Evolutionary conservation across 2,113 vertebrate genomes (phyloP).

Genomic region (Platysternon megacephalum): DNA sequence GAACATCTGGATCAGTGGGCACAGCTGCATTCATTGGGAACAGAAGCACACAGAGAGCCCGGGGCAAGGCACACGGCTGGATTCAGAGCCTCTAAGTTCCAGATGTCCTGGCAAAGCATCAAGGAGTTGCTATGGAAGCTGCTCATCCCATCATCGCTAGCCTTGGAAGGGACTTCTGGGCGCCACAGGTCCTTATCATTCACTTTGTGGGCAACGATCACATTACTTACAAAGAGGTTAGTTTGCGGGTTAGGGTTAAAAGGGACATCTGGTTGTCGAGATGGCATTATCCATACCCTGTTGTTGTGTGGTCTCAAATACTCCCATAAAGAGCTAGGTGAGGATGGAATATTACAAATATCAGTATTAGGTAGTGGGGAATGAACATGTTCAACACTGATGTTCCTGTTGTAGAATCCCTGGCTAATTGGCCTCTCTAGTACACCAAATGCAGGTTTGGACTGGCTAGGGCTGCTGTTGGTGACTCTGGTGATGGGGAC

Average conservation of each 20-base stretch:
- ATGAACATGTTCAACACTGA: background rate
- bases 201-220: background rate
- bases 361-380: background rate
- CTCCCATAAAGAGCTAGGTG: background rate
- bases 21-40: background rate
- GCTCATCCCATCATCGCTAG: rapidly evolving
- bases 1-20: background rate
- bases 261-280: background rate
- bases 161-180: background rate
- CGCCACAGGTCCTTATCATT: background rate
- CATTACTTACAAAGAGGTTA: background rate
- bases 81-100: background rate
- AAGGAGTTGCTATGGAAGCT: rapidly evolving
- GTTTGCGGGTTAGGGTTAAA: background rate
- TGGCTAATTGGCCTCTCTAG: background rate
- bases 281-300: background rate
- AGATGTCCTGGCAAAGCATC: rapidly evolving
- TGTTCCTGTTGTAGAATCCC: background rate
- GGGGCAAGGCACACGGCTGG: background rate
- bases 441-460: rapidly evolving
- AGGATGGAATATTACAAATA: rapidly evolving
- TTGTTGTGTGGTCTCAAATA: background rate
- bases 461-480: background rate
- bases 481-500: background rate
- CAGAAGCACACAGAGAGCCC: background rate